Base-by-base conservation (phyloP, 2,113 vertebrate species). In the Bubo blakistoni region DNA sequence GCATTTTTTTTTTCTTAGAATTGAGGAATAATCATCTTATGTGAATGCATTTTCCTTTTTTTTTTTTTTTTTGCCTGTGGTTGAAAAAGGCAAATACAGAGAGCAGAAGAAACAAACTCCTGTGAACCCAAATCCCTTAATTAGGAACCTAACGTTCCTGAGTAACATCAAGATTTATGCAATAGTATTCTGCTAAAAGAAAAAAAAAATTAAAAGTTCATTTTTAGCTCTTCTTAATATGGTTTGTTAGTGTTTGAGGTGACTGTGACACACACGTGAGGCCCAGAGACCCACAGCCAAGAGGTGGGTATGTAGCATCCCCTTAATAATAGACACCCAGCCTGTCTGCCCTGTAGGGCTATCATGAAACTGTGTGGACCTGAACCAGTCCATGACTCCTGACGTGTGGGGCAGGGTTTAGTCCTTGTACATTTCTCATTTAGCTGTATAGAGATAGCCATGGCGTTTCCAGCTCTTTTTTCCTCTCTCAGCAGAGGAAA, bases 221-320 rank as follows among this genome's bases (percentile, higher is more conserved):
- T 40, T 81, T 86, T 82, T 58, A n/a, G 7, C 9, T 58, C 51
- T 77, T 69, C 5, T 19, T 71, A 19, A 21, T 46, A 7, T 58
- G 19, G 2, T 52, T 38, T 72, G 8, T 62, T 58, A 54, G 10
- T 36, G 8, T 67, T 52, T 74, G 42, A 67, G 40, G 11, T 84
- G 22, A 42, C 16, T 14, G 6, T 32, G 29, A 67, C 7, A 38
- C 0, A 1, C 7, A 46, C 0, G 0, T 22, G 4, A 6, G 13
- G 8, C 27, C 30, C 42, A 62, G 38, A 61, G 21, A 40, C 11
- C 20, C 25, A 26, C 0, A 1, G 13, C 25, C 9, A 51, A 62
- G 6, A 11, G 7, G 2, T 47, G 12, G 7, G 2, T 47, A 22
- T 5, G 26, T 19, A 62, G 5, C 40, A 59, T 27, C 17, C 18